Evolutionary conservation across 2,888 invertebrate species (phyloP), one percentile per base, ranked within the genome.

Genomic region (Lithophane leautieri): DNA sequence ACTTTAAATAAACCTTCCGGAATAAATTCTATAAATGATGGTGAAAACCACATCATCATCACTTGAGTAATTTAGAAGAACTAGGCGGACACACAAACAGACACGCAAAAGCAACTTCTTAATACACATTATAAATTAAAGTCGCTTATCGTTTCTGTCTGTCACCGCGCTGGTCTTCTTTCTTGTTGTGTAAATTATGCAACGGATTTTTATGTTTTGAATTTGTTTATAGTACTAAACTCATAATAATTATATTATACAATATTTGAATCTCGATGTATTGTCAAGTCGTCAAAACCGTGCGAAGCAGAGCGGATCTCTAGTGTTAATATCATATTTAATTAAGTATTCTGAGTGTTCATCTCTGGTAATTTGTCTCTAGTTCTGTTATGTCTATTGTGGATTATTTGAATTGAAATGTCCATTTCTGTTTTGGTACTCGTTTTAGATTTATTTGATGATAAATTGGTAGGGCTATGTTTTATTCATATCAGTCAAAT

Each of bases 401-500:
- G 16, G 7, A 56, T 44, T 44, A 25, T 60, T 65, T 54, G 14
- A 6, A 52, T 22, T 22, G 12, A 52, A 54, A 44, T 54, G 1
- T 56, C n/a, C 11, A 42, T 56, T 72, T 52, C 40, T 40, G 28
- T 42, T 50, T 22, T 47, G 40, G 34, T 34, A 16, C 19, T 50
- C 16, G 3, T 61, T 76, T 58, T 34, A 47, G 9, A 42, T 56
- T 50, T 28, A 34, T 8, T 56, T 56, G n/a, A 56, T 56, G 12
- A 44, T 25, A 40, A 14, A 70, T 70, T 50, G 52, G 25, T 50
- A 65, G 44, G 56, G 34, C 22, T 19, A 50, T 62, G 8, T 50
- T 70, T 77, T 73, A 66, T 60, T 73, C 25, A 40, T 14, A 47
- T 42, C 9, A 47, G 6, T 19, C 22, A 63, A 78, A 4, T 60